Evolutionary conservation across 2,888 invertebrate species (phyloP).

Genomic region (Scrobipalpa atriplicella): DNA sequence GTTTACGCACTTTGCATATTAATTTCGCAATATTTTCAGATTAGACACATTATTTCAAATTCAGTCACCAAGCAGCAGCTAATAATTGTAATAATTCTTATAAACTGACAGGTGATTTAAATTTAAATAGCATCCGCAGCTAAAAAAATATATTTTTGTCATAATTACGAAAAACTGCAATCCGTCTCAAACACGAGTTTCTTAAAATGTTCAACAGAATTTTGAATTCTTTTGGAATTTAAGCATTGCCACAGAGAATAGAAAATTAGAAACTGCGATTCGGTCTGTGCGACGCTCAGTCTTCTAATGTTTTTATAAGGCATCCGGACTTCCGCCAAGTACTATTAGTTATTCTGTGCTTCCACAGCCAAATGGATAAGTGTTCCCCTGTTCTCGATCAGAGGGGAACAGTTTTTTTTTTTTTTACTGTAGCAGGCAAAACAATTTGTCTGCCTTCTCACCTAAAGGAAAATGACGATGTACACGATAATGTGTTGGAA

Average conservation of each 20-base stretch:
- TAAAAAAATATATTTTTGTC: neutral
- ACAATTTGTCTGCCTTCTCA: too few relatives aligned
- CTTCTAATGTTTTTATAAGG: conserved; percentile 48
- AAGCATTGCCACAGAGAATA: neutral
- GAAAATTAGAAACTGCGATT: conserved; percentile 37
- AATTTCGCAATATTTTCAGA: too few relatives aligned
- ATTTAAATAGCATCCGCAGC: too few relatives aligned
- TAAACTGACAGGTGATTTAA: too few relatives aligned
- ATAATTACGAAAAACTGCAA: too few relatives aligned
- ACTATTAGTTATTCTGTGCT: conserved; percentile 35
- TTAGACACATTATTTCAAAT: too few relatives aligned
- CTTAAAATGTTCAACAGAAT: neutral
- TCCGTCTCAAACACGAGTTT: neutral
- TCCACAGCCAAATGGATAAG: conserved; percentile 50
- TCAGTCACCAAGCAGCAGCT: too few relatives aligned
- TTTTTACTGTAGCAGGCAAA: too few relatives aligned
- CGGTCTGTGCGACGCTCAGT: conserved; percentile 38
- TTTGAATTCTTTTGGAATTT: neutral
- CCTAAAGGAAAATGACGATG: too few relatives aligned
- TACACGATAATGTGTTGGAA: too few relatives aligned
- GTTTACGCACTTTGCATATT: too few relatives aligned
- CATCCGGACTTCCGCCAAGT: conserved; percentile 31
- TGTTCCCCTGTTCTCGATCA: conserved; percentile 38
- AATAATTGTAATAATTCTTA: too few relatives aligned
- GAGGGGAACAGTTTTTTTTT: conserved; percentile 13